Percentiles rank a stretch among this genome's conserved stretches.
phyloP scores from a whole-genome alignment of 2,888 invertebrate species.

The Xestobium rufovillosum region DNA sequence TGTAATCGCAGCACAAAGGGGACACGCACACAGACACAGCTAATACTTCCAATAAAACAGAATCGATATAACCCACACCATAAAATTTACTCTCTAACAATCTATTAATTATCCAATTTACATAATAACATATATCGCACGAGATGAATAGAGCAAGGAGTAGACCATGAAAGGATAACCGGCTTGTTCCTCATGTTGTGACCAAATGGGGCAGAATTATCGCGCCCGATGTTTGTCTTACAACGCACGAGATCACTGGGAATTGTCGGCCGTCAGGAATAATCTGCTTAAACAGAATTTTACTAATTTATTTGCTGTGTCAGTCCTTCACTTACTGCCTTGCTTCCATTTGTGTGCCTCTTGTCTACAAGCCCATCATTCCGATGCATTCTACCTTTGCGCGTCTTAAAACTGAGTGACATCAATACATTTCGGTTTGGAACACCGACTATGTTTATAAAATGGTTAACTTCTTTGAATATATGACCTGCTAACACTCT shows the following conservation, averaged over 20 bases:
- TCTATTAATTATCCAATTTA: conserved; percentile 34
- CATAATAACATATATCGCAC: conserved; percentile 35
- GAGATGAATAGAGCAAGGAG: conserved; percentile 31
- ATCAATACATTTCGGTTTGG: too few species aligned
- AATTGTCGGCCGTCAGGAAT: conserved; percentile 27
- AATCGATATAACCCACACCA: conserved; percentile 29
- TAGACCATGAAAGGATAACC: conserved; percentile 33
- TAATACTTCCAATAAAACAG: conserved; percentile 15
- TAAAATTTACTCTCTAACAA: conserved; percentile 27
- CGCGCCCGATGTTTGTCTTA: conserved; percentile 26
- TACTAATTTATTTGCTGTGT: conserved; percentile 27
- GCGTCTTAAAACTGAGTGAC: too few species aligned
- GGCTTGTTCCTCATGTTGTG: conserved; percentile 29
- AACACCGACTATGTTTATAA: too few species aligned
- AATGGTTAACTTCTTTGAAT: too few species aligned
- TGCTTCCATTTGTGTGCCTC: too few species aligned
- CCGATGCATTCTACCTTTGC: too few species aligned
- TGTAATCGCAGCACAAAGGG: conserved; percentile 4
- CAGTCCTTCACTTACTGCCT: too few species aligned
- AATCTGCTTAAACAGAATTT: conserved; percentile 29
- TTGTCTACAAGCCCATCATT: too few species aligned
- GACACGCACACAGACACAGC: not conserved
- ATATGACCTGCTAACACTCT: too few species aligned
- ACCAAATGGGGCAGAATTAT: conserved; percentile 31
- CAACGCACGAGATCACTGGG: conserved; percentile 27